Evolutionary conservation across 2,113 vertebrate species (phyloP), one percentile per base, ranked within the genome.

Genomic region (Amphiprion ocellaris): DNA sequence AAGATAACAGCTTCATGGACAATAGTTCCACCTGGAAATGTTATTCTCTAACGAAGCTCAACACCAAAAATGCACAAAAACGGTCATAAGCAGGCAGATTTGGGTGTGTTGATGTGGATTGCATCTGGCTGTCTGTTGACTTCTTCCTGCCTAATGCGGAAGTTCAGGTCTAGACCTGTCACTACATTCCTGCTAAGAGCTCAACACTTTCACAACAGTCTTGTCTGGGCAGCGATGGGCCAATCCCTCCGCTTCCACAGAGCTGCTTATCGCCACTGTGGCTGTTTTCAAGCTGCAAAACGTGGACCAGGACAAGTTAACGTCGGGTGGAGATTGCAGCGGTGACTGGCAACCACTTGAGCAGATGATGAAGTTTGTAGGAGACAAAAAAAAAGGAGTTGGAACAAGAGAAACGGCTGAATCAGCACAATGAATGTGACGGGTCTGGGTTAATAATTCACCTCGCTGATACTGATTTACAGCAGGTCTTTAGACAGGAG

Each of bases 91-190:
- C 28, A 63, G 71, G 56, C 69, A 75, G 56, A 72, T 81, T 37
- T n/a, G 87, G 76, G 85, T 83, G 82, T 81, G 72, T 49, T 73
- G 75, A 61, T 74, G 68, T 47, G n/a, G 46, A 74, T 54, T 79
- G 56, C 61, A 82, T 89, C 79, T 90, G 86, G 47, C 24, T 87
- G 47, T 63, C 63, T 84, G 66, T 87, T 80, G 39, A 44, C 71
- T 83, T 71, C 87, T 93, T 94, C 91, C 93, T 95, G 92, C 79
- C 81, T 24, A 71, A 94, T 83, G 92, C 92, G 94, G 94, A 95
- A 95, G 94, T 91, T 94, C 94, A 94, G 88, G 94, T 91, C 89
- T 56, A 72, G 89, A 92, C 94, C 87, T 94, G 94, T 81, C 58
- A 69, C 9, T 81, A 73, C 92, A 95, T 95, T 94, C 94, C 90